A percentile compares a stretch with the other conserved stretches of the same genome.
These are phyloP conservation scores for Bradypodion pumilum DNA, from an alignment of 2,797 vertebrate species.

Conservation along the genomic window DNA sequence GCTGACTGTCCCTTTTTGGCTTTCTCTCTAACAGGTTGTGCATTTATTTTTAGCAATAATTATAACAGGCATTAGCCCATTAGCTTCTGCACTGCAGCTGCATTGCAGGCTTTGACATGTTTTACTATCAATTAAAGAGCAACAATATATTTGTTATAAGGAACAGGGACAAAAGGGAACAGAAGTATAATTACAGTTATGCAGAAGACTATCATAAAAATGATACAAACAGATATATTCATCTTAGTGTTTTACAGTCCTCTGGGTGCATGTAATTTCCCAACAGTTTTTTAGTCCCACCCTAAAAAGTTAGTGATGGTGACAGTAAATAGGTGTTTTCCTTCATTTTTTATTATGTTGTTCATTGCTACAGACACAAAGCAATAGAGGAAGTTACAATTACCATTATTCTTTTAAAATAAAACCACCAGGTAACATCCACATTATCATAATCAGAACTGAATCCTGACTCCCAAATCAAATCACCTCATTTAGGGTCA, in stretches of 20 bases:
- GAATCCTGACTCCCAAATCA: too few relatives aligned
- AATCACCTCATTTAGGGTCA: too few relatives aligned
- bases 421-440: too few relatives aligned
- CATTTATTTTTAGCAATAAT: slow-evolving; percentile 52
- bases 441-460: not conserved
- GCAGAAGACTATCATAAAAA: not conserved
- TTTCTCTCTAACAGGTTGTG: slow-evolving; percentile 20
- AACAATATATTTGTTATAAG: rapidly evolving
- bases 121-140: slow-evolving; percentile 10
- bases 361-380: not conserved
- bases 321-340: too few relatives aligned
- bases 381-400: not conserved
- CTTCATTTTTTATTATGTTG: not conserved
- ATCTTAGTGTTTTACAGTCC: not conserved
- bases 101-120: not conserved
- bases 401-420: not conserved
- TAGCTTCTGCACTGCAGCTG: not conserved
- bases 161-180: not conserved
- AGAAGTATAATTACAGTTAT: not conserved
- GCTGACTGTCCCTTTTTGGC: slow-evolving; percentile 5
- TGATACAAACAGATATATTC: not conserved
- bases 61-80: slow-evolving; percentile 41
- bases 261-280: too few relatives aligned
- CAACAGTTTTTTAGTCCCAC: too few relatives aligned
- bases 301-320: too few relatives aligned